These are phyloP conservation scores for Lutjanus campechanus DNA, from an alignment of 2,797 vertebrate genomes.

Conservation along the genomic window DNA sequence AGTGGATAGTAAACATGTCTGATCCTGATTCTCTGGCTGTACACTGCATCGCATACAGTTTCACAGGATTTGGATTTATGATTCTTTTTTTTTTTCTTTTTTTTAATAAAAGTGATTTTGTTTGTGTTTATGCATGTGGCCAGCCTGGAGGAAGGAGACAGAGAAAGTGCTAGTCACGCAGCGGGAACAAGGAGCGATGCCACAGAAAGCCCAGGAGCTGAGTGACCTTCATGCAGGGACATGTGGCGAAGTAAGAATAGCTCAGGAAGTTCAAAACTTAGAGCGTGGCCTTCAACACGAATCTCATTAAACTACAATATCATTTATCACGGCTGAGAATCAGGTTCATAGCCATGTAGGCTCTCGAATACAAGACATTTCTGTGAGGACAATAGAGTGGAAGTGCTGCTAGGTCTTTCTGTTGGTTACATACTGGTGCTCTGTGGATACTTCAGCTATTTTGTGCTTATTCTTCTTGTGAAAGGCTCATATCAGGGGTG, in stretches of 20 bases:
- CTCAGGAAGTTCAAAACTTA: neutral
- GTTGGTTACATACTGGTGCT: too few species aligned
- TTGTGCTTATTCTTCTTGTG: too few species aligned
- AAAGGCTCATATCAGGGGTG: too few species aligned
- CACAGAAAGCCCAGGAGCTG: conserved; percentile 29
- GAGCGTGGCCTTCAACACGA: neutral
- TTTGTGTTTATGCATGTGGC: conserved; percentile 34
- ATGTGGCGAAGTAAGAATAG: conserved; percentile 30
- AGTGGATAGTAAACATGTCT: neutral
- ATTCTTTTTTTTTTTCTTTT: conserved; percentile 6
- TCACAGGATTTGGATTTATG: neutral
- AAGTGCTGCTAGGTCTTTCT: too few species aligned
- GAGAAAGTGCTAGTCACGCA: conserved; percentile 20
- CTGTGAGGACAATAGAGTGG: too few species aligned
- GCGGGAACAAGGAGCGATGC: conserved; percentile 13
- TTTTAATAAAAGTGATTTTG: conserved; percentile 7
- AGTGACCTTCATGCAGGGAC: conserved; percentile 10
- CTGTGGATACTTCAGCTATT: too few species aligned
- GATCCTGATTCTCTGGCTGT: conserved; percentile 1
- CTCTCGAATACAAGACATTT: too few species aligned
- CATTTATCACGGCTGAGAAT: neutral
- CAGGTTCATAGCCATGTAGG: too few species aligned
- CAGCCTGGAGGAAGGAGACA: conserved; percentile 81
- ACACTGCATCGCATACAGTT: neutral
- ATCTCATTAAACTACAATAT: neutral